Conservation (phyloP, 2,797 vertebrate species). For the Ibycter americanus region DNA sequence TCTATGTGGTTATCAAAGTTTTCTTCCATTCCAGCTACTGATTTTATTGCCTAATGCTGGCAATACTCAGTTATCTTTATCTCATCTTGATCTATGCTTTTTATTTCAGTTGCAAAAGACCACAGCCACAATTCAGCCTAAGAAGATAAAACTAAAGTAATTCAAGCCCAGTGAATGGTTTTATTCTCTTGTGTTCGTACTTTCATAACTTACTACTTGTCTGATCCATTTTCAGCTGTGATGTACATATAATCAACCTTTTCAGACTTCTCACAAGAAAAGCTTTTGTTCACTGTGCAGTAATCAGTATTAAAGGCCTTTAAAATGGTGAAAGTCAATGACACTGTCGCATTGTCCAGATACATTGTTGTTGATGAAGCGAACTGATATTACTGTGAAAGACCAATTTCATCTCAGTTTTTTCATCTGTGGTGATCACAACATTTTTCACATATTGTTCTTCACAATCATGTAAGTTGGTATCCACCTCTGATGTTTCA, state of each 20-base stretch:
- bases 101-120: slow-evolving; percentile 61
- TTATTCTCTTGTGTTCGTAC: slow-evolving; percentile 47
- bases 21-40: slow-evolving; percentile 18
- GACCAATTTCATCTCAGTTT: slow-evolving; percentile 55
- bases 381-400: slow-evolving; percentile 56
- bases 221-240: slow-evolving; percentile 49
- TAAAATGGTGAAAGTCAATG: slow-evolving; percentile 63
- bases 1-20: background rate
- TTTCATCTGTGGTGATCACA: slow-evolving; percentile 43
- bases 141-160: slow-evolving; percentile 62
- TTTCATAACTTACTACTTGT: slow-evolving; percentile 58
- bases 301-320: slow-evolving; percentile 60
- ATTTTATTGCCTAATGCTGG: slow-evolving; percentile 41
- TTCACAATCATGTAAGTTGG: background rate
- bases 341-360: slow-evolving; percentile 34
- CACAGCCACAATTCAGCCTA: slow-evolving; percentile 44
- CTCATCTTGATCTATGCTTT: slow-evolving; percentile 63
- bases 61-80: slow-evolving; percentile 40
- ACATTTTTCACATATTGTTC: slow-evolving; percentile 54
- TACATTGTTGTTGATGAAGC: slow-evolving; percentile 45
- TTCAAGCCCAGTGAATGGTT: slow-evolving; percentile 48
- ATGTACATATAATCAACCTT: slow-evolving; percentile 61
- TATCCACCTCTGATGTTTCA: slow-evolving; percentile 27
- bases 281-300: slow-evolving; percentile 53
- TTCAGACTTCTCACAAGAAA: slow-evolving; percentile 52